Evolutionary conservation across 2,888 invertebrate genomes (phyloP), one percentile per base, ranked within the genome.

Genomic region (Oligia latruncula): DNA sequence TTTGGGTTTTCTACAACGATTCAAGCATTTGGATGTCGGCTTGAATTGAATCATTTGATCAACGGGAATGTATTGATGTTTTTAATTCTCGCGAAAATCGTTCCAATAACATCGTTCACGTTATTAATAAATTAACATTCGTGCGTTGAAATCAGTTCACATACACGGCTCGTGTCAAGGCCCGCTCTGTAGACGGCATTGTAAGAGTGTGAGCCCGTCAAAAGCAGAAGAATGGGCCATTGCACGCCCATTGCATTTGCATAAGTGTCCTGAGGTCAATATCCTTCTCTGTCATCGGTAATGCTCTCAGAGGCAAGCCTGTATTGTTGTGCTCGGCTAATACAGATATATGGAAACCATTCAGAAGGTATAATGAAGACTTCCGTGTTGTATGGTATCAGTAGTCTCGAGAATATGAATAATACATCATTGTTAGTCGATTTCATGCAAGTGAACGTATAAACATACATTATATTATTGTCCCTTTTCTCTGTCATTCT

Each of bases 251-350:
- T 92, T 91, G 91, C 93, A 95, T 95, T 95, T 94, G 94, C 94
- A 95, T 95, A 94, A 94, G 93, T 93, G 93, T 92, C 92, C 91
- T 78, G 93, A 91, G 95, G 94, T 94, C 95, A 94, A 92, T 92
- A 93, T 91, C 93, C 95, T 92, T 87, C 89, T 76, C 81, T 92
- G 92, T 92, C 92, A 92, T 92, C 90, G 87, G 90, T 90, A 90
- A 90, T 89, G 87, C 86, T 86, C 89, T 88, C 75, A 85, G 84
- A 87, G 67, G 82, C 74, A 80, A 83, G 81, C 60, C 74, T 84
- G 74, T 83, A 87, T 84, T 87, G 82, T 88, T 82, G 79, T 81
- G 62, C 65, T 80, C 65, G 67, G 71, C 76, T 84, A 82, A 89
- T 78, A 88, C 65, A 83, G 80, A 82, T 82, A 74, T 82, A 82